phyloP scores from a whole-genome alignment of 2,797 vertebrate species.

The Sparus aurata region DNA sequence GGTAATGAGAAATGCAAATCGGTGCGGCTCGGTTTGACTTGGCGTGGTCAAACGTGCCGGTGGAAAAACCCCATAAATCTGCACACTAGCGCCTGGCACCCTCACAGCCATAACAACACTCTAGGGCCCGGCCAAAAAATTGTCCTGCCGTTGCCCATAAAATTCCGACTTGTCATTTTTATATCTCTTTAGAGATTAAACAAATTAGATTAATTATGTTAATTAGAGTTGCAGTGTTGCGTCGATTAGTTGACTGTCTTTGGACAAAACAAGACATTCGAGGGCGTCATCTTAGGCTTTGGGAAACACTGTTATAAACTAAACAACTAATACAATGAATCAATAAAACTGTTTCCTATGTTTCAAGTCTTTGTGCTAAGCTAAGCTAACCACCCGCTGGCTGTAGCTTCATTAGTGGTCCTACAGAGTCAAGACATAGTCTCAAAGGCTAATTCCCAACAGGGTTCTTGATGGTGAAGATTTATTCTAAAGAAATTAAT shows the following conservation, averaged over 20 bases:
- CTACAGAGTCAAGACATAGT: neutral
- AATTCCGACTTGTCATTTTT: neutral
- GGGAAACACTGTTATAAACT: too few species aligned
- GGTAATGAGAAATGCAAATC: too few species aligned
- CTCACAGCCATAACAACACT: neutral
- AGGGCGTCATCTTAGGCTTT: too few species aligned
- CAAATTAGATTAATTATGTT: neutral
- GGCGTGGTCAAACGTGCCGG: too few species aligned
- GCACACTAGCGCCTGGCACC: neutral
- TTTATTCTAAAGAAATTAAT: neutral
- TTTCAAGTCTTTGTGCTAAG: neutral
- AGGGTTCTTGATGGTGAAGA: neutral
- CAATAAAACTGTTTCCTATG: neutral
- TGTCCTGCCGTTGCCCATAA: neutral
- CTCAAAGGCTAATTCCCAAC: neutral
- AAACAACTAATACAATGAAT: too few species aligned
- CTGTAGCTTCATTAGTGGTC: too few species aligned
- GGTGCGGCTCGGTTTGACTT: too few species aligned
- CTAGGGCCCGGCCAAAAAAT: neutral
- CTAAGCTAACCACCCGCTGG: neutral
- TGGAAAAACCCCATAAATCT: neutral
- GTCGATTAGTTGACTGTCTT: too few species aligned
- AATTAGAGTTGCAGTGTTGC: neutral
- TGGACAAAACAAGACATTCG: too few species aligned
- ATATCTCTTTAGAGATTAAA: neutral